Evolutionary conservation across 1,140 invertebrate species (phyloP).

Genomic region (Caerostris darwini): DNA sequence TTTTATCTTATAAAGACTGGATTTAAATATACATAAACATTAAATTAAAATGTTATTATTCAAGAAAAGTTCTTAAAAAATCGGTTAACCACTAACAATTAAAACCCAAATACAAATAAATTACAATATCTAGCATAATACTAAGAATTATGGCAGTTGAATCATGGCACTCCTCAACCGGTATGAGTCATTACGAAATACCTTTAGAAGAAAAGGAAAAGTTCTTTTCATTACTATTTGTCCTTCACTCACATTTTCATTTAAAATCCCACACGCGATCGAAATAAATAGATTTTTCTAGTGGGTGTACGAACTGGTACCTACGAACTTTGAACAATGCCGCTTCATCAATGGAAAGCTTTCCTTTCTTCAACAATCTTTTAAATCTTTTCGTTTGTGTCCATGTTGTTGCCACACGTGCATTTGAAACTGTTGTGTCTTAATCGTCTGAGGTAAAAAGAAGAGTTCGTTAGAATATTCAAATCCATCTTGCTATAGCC

Average conservation of each 20-base stretch:
- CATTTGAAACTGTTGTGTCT: not conserved
- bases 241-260: not conserved
- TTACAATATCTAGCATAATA: not conserved
- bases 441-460: not conserved
- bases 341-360: not conserved
- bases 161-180: not conserved
- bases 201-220: not conserved
- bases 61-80: no score
- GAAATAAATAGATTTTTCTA: not conserved
- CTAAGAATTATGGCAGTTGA: not conserved
- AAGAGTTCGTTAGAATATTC: not conserved
- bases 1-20: no score
- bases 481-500: not conserved
- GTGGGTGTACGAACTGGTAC: conserved; percentile 1
- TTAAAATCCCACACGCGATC: not conserved
- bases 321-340: not conserved
- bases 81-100: not conserved
- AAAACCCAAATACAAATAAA: not conserved
- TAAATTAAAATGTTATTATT: no score
- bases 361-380: not conserved
- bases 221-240: not conserved
- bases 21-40: no score
- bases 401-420: not conserved
- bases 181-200: not conserved
- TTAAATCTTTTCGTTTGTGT: not conserved